These are phyloP conservation scores for Brachionus angularis DNA, from an alignment of 1,140 invertebrate genomes.

Conservation along the genomic window DNA sequence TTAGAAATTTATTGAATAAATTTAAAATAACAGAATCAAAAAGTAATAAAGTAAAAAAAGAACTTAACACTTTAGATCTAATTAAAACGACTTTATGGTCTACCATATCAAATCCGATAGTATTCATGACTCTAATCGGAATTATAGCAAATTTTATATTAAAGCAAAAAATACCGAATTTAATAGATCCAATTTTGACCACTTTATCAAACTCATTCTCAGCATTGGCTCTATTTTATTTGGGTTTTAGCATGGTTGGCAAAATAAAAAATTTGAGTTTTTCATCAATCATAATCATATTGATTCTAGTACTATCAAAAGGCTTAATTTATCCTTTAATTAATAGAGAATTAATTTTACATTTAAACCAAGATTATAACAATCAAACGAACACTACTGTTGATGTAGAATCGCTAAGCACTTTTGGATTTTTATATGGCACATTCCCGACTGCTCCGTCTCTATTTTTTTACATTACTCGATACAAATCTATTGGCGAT, in stretches of 20 bases:
- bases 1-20: too few species aligned
- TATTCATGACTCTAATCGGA: slow-evolving; percentile 86
- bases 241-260: slow-evolving; percentile 87
- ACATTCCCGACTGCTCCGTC: slow-evolving; percentile 89
- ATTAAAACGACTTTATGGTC: slow-evolving; percentile 30
- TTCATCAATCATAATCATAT: slow-evolving; percentile 71
- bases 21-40: not conserved
- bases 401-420: slow-evolving; percentile 66
- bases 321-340: slow-evolving; percentile 78
- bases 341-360: slow-evolving; percentile 73
- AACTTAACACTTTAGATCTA: not conserved
- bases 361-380: slow-evolving; percentile 66
- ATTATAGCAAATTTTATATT: slow-evolving; percentile 79
- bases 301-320: slow-evolving; percentile 81
- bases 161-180: slow-evolving; percentile 69
- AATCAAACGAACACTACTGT: slow-evolving; percentile 67
- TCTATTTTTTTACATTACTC: slow-evolving; percentile 84
- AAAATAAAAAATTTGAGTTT: slow-evolving; percentile 73
- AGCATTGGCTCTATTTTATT: slow-evolving; percentile 78
- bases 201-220: slow-evolving; percentile 67
- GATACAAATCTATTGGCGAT: slow-evolving; percentile 62
- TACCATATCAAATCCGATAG: slow-evolving; percentile 69
- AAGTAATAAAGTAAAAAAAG: not conserved
- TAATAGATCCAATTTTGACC: slow-evolving; percentile 68
- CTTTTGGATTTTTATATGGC: slow-evolving; percentile 90